Conservation (phyloP, 2,113 vertebrate species). For the Oreochromis tanganicae region DNA sequence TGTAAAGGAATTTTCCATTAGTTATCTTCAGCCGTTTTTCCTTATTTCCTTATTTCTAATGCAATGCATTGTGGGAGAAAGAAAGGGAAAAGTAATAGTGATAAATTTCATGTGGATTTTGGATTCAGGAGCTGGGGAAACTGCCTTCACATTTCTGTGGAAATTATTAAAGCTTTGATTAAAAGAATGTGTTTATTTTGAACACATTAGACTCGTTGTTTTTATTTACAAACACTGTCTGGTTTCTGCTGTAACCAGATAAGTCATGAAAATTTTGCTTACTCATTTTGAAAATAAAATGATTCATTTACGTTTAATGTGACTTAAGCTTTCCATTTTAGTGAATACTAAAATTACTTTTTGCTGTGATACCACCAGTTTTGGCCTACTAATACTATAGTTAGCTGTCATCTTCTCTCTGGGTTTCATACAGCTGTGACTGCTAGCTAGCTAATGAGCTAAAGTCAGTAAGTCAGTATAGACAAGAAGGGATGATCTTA, state of each 20-base stretch:
- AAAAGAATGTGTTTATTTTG: not conserved
- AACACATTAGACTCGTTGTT: fast-evolving
- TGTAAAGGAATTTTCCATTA: not conserved
- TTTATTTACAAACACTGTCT: not conserved
- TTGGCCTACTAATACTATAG: not conserved
- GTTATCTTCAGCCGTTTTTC: not conserved
- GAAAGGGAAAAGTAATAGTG: not conserved
- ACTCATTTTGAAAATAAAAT: not conserved
- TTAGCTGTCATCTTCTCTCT: not conserved
- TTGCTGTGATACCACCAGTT: not conserved
- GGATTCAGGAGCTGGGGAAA: not conserved
- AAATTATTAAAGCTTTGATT: not conserved
- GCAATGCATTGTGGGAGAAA: not conserved
- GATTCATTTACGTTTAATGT: fast-evolving
- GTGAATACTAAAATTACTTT: not conserved
- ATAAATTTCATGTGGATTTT: not conserved
- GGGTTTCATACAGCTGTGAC: not conserved
- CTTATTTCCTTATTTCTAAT: not conserved
- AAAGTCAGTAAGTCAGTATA: not conserved
- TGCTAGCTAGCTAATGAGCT: not conserved
- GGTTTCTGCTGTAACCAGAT: not conserved
- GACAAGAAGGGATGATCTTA: not conserved
- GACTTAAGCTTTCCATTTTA: fast-evolving
- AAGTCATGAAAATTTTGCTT: not conserved
- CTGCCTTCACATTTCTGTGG: not conserved